Evolutionary conservation across 2,113 vertebrate species (phyloP).

Genomic region (Phylloscopus trochilus): DNA sequence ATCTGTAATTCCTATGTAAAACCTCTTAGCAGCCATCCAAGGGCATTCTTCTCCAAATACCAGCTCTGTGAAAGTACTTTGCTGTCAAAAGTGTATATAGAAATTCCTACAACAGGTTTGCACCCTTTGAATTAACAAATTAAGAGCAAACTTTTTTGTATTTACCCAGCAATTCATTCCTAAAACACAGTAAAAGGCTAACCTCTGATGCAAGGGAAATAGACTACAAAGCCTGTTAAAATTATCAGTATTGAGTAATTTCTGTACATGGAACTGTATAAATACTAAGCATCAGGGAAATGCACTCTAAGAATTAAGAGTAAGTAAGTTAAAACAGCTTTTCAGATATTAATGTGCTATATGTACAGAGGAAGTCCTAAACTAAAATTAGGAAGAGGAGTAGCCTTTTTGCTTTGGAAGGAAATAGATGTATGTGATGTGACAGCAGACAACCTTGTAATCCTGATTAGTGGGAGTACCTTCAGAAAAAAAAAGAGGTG

Average conservation of each 20-base stretch:
- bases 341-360: background rate
- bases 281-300: background rate
- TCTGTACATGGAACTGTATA: background rate
- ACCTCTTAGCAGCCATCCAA: background rate
- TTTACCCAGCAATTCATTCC: background rate
- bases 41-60: background rate
- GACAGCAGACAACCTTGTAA: background rate
- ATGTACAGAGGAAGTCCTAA: background rate
- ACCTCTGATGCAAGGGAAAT: background rate
- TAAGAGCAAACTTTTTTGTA: background rate
- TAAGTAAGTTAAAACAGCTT: background rate
- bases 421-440: background rate
- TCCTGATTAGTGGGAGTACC: background rate
- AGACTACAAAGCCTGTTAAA: background rate
- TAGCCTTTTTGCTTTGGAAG: background rate
- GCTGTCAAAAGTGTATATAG: background rate
- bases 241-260: background rate
- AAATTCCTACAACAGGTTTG: background rate
- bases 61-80: background rate
- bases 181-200: background rate
- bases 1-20: background rate
- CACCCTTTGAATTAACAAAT: background rate
- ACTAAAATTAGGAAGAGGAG: background rate
- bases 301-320: background rate
- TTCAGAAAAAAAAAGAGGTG: background rate